phyloP scores from a whole-genome alignment of 2,888 invertebrate genomes.

The Glomeris marginata region DNA sequence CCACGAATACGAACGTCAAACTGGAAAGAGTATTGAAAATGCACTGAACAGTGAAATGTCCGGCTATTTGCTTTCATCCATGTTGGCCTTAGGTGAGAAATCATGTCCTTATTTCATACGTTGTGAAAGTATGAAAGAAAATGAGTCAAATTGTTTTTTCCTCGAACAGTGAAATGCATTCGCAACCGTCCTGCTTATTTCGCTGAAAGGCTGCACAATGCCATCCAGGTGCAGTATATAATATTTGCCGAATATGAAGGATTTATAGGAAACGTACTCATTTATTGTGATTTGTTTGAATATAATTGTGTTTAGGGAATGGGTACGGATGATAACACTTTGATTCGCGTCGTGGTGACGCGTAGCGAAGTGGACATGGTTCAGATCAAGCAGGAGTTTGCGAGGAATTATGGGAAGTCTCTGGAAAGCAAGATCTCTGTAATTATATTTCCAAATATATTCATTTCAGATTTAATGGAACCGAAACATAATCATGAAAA shows the following conservation, averaged over 20 bases:
- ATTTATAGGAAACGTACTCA: neutral
- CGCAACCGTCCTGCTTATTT: conserved; percentile 28
- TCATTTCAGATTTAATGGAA: neutral
- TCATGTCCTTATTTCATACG: no score
- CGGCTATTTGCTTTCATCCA: conserved; percentile 26
- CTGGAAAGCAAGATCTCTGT: conserved; percentile 12
- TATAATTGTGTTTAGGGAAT: conserved; percentile 23
- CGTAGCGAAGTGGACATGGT: conserved; percentile 15
- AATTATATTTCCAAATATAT: neutral
- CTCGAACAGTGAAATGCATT: conserved; percentile 27
- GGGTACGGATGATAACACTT: conserved; percentile 31
- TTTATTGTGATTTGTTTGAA: neutral
- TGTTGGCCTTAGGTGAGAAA: conserved; percentile 27
- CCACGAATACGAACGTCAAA: conserved; percentile 30
- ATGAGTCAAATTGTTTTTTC: conserved; percentile 3
- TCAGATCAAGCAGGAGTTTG: conserved; percentile 13
- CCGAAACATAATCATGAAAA: neutral
- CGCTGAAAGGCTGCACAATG: conserved; percentile 29
- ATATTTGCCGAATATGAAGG: neutral
- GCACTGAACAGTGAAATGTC: conserved; percentile 26
- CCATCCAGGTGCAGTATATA: conserved; percentile 24
- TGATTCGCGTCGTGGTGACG: conserved; percentile 27
- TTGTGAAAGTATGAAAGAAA: no score
- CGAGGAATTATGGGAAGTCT: conserved; percentile 9
- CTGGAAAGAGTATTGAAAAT: conserved; percentile 25